Evolutionary conservation across 1,140 invertebrate genomes (phyloP), one percentile per base, ranked within the genome.

Genomic region (Coelopa frigida): DNA sequence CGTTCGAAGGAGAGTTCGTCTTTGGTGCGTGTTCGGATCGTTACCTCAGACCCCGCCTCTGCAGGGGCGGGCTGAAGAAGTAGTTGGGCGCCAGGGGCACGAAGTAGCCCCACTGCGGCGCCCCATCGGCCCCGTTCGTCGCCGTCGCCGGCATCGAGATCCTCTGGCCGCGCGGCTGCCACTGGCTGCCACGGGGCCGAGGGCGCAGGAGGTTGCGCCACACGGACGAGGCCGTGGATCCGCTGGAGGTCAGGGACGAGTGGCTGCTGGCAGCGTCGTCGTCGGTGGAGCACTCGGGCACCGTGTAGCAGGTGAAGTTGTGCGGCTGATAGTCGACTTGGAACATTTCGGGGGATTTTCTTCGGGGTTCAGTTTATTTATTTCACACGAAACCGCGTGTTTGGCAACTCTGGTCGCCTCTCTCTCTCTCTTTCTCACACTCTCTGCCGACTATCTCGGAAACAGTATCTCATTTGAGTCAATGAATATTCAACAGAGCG

Each of bases 51-150:
- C 55, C 48, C 33, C 61, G 49, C 8, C 64, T 37, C 15, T 59
- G 59, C 50, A 57, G 52, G 3, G 64, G 64, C 7, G 64, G 61
- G 57, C 63, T 67, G 37, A 68, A 60, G 51, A 57, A 67, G 40
- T 52, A 55, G 44, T 61, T 57, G 5, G 57, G 50, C 36, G 57
- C 40, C 24, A 68, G 49, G 17, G 65, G 60, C 29, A 68, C 61
- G 57, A 68, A 68, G 41, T 68, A 68, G 7, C 65, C 65, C 53
- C 57, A 57, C 37, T 66, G 60, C 14, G 61, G 59, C 17, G 51
- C 27, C 3, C 15, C 6, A 3, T 33, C 37, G 11, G n/a, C n/a
- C n/a, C n/a, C n/a, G n/a, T n/a, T n/a, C 24, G 48, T 61, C 55
- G 33, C 54, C 60, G 26, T 54, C 35, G 48, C 17, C 2, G 59